Conservation (phyloP, 1,140 invertebrate genomes). For the Samia ricini region DNA sequence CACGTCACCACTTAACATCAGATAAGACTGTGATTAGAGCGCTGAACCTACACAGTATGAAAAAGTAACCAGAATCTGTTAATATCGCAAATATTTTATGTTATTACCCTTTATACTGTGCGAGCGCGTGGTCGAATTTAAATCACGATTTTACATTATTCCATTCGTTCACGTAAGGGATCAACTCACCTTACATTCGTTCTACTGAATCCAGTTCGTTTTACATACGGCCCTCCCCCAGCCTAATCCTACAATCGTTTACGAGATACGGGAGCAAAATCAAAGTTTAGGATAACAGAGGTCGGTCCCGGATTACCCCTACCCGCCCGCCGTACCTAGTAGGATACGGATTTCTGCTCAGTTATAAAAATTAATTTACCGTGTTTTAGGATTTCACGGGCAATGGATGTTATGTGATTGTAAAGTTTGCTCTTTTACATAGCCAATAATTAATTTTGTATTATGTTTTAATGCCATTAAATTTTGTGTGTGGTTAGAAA, state of each 20-base stretch:
- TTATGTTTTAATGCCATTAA: no score
- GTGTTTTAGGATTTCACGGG: not conserved
- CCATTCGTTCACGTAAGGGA: not conserved
- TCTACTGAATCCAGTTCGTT: not conserved
- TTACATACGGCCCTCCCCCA: not conserved
- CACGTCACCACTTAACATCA: no score
- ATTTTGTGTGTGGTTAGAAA: no score
- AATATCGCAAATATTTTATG: not conserved
- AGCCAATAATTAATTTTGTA: no score
- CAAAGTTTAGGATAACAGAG: not conserved
- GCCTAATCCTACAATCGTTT: not conserved
- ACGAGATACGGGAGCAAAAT: not conserved
- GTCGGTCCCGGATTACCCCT: not conserved
- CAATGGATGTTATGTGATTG: not conserved
- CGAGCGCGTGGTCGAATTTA: not conserved
- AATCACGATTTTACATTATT: not conserved
- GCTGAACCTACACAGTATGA: no score
- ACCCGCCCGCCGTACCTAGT: not conserved
- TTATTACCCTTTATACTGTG: not conserved
- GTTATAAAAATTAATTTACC: not conserved
- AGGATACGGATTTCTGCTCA: not conserved
- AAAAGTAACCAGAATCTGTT: no score
- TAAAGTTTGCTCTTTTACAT: not conserved
- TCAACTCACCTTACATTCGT: constrained; percentile 1
- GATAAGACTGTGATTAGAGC: no score